Evolutionary conservation across 2,797 vertebrate genomes (phyloP).

Genomic region (Cirrhinus molitorella): DNA sequence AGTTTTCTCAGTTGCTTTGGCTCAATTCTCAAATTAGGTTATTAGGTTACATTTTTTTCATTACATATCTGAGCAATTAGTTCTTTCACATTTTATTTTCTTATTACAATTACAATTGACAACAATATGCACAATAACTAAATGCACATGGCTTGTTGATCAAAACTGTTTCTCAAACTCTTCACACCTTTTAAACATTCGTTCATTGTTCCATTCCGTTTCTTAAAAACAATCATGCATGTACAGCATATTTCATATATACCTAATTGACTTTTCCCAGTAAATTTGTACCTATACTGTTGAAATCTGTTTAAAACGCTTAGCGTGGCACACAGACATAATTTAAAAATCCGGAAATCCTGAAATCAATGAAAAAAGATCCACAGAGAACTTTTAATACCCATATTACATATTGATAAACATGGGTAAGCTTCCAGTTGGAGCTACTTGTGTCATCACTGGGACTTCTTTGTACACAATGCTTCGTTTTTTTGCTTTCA

Average conservation of each 20-base stretch:
- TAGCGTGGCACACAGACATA: too few species aligned
- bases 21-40: not conserved
- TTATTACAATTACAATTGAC: too few species aligned
- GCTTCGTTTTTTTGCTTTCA: not conserved
- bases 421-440: not conserved
- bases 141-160: not conserved
- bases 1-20: not conserved
- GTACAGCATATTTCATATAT: not conserved
- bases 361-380: not conserved
- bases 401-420: not conserved
- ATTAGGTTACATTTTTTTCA: too few species aligned
- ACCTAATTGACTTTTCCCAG: too few species aligned
- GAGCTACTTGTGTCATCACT: not conserved
- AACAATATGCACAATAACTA: not conserved
- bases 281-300: too few species aligned
- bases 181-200: not conserved
- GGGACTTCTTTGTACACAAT: not conserved
- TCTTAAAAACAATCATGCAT: too few species aligned
- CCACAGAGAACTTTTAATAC: too few species aligned
- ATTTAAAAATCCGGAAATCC: too few species aligned
- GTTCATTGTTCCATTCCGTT: not conserved
- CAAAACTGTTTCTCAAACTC: not conserved
- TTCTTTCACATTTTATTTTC: too few species aligned
- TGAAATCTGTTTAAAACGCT: too few species aligned
- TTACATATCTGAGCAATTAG: too few species aligned